phyloP scores from a whole-genome alignment of 2,113 vertebrate species.

The Blennius ocellaris region DNA sequence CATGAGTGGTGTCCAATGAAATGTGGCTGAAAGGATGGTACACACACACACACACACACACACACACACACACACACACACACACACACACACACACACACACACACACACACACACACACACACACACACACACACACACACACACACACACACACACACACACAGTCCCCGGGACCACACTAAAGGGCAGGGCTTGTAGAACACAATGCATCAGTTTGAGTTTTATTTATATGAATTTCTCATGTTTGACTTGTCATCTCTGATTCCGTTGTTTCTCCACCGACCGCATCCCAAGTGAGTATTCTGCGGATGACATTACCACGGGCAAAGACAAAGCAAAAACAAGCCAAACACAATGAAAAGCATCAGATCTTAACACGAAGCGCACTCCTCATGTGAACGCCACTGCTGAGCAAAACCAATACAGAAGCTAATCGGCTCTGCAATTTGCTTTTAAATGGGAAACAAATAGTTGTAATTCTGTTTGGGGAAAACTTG shows the following conservation, averaged over 20 bases:
- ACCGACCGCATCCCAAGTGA: conserved; percentile 60
- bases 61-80: conserved; percentile 27
- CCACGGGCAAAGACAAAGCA: conserved; percentile 78
- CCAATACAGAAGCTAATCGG: neutral
- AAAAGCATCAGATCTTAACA: conserved; percentile 10
- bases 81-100: conserved; percentile 28
- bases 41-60: conserved; percentile 6
- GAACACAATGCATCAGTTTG: conserved; percentile 68
- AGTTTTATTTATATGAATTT: conserved; percentile 71
- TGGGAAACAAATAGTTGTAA: neutral
- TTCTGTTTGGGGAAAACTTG: neutral
- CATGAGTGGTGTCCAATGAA: conserved; percentile 60
- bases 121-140: conserved; percentile 6
- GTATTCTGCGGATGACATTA: conserved; percentile 65
- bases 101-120: conserved; percentile 21
- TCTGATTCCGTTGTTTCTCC: conserved; percentile 59
- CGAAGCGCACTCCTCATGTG: no score
- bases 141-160: conserved; percentile 24
- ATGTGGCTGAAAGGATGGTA: conserved; percentile 56
- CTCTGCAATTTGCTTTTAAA: neutral
- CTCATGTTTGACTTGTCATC: conserved; percentile 75
- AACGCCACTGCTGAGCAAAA: neutral
- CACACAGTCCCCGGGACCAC: conserved; percentile 35
- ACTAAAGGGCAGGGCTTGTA: conserved; percentile 65
- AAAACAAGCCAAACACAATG: conserved; percentile 44